Evolutionary conservation across 2,888 invertebrate species (phyloP).

Genomic region (Eupithecia inturbata): DNA sequence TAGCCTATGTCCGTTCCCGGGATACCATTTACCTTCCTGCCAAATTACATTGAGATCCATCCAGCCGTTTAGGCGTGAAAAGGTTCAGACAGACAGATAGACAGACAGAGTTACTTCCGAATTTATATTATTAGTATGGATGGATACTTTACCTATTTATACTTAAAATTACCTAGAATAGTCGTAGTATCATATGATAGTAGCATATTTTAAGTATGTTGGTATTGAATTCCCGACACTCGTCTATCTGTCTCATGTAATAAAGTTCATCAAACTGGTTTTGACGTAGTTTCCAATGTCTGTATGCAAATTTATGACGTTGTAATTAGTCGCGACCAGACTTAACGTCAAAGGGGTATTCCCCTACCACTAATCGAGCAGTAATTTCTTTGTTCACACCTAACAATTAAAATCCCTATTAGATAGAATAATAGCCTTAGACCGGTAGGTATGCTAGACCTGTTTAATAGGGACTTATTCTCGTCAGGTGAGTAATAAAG

Average conservation of each 20-base stretch:
- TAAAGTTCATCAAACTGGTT: conserved; percentile 4
- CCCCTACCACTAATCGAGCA: neutral
- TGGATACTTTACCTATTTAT: too few relatives aligned
- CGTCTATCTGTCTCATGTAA: neutral
- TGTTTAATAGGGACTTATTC: neutral
- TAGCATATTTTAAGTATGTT: neutral
- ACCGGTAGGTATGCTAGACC: too few relatives aligned
- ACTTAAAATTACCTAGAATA: too few relatives aligned
- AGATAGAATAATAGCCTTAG: neutral
- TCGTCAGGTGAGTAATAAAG: neutral
- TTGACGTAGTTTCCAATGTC: neutral
- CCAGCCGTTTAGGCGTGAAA: too few relatives aligned
- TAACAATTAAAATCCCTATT: neutral
- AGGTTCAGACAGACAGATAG: too few relatives aligned
- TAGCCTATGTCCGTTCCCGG: too few relatives aligned
- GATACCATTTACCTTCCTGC: too few relatives aligned
- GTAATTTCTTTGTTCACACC: conserved; percentile 1
- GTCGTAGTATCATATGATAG: too few relatives aligned
- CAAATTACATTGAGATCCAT: too few relatives aligned
- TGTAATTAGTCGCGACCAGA: neutral
- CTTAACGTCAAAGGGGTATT: neutral
- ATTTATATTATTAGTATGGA: too few relatives aligned
- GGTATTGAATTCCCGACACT: neutral
- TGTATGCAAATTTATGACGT: conserved; percentile 5
- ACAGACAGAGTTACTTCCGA: too few relatives aligned